Conservation (phyloP, 2,113 vertebrate genomes). For the Apodemus speciosus region DNA sequence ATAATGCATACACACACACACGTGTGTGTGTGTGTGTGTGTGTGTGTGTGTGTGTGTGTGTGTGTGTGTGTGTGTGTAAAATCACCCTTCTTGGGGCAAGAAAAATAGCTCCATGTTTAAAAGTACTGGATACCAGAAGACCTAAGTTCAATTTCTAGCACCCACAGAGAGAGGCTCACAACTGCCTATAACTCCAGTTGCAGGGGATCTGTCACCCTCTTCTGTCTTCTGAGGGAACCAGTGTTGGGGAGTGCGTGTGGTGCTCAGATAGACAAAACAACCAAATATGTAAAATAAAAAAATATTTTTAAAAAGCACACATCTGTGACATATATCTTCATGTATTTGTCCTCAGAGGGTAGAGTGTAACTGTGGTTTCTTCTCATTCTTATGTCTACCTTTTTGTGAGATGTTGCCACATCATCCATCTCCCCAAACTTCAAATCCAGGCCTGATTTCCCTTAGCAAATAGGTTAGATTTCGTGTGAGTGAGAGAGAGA, state of each 20-base stretch:
- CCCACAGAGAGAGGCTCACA: neutral
- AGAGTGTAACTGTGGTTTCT: neutral
- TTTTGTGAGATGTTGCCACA: neutral
- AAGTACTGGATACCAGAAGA: neutral
- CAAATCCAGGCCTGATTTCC: neutral
- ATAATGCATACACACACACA: no score
- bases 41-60: no score
- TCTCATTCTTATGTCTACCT: neutral
- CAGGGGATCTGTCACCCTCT: neutral
- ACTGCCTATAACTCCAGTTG: neutral
- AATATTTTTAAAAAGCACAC: neutral
- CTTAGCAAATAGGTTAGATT: neutral
- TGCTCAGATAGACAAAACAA: neutral
- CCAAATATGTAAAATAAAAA: neutral
- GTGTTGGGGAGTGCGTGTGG: neutral
- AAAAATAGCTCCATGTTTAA: neutral
- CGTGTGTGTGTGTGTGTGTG: no score
- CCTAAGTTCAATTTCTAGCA: neutral
- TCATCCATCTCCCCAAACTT: neutral
- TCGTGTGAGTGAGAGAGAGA: no score
- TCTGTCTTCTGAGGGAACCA: neutral
- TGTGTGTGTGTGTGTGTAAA: neutral
- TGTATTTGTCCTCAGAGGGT: neutral
- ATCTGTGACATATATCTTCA: neutral
- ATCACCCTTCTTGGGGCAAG: neutral